phyloP scores from a whole-genome alignment of 1,140 invertebrate species.

The Zelostemma sp. region DNA sequence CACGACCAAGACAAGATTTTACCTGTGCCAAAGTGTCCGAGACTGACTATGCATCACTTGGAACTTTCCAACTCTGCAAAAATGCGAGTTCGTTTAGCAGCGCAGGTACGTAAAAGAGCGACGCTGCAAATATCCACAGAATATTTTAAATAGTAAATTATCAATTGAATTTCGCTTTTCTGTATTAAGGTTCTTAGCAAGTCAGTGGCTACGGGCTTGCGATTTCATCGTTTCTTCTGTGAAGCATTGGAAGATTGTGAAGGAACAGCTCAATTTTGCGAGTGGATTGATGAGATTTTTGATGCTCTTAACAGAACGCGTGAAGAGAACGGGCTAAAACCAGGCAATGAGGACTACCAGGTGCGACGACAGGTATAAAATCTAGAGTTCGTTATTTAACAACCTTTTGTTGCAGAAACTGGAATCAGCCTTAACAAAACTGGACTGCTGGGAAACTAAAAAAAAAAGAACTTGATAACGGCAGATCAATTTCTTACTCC shows the following conservation, averaged over 20 bases:
- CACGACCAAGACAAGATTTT: slow-evolving; percentile 13
- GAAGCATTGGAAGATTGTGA: slow-evolving; percentile 1
- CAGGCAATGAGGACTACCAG: background rate
- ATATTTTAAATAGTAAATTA: background rate
- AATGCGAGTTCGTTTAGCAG: slow-evolving; percentile 15
- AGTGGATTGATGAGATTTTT: slow-evolving; percentile 8
- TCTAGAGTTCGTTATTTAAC: no score
- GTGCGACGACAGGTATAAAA: no score
- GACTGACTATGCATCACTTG: slow-evolving; percentile 15
- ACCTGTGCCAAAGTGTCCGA: slow-evolving; percentile 7
- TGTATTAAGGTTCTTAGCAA: slow-evolving; percentile 12
- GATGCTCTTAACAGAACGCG: slow-evolving; percentile 2
- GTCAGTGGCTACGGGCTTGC: slow-evolving; percentile 4
- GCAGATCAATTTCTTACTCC: slow-evolving; percentile 21
- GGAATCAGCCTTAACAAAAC: background rate
- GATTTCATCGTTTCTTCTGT: background rate
- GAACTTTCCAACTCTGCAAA: slow-evolving; percentile 13
- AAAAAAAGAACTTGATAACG: slow-evolving; percentile 4
- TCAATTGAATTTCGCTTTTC: slow-evolving; percentile 4
- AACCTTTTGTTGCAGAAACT: no score
- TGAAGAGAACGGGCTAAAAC: background rate
- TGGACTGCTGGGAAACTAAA: slow-evolving; percentile 28
- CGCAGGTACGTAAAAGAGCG: slow-evolving; percentile 14
- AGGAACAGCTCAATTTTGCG: slow-evolving; percentile 12
- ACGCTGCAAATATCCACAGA: background rate